Evolutionary conservation across 1,140 invertebrate genomes (phyloP).

Genomic region (Oncopodura yosiiana): DNA sequence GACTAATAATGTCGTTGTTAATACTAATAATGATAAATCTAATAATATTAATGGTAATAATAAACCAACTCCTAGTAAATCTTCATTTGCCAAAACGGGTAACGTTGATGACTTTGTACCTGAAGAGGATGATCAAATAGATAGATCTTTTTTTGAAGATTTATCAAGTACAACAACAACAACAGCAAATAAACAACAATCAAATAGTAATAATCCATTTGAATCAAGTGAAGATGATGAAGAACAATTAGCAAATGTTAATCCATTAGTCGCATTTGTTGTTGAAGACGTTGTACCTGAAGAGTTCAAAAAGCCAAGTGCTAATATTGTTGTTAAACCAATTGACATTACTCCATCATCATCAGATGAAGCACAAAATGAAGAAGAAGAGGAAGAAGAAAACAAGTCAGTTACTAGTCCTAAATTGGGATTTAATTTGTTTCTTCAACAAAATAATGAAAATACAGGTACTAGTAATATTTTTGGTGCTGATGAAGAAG

Average conservation of each 20-base stretch:
- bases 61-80: not conserved
- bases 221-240: constrained; percentile 50
- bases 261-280: constrained; percentile 76
- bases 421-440: constrained; percentile 51
- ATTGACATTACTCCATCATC: constrained; percentile 6
- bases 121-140: constrained; percentile 59
- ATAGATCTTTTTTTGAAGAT: constrained; percentile 74
- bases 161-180: constrained; percentile 41
- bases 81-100: constrained; percentile 37
- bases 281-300: constrained; percentile 76
- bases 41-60: not conserved
- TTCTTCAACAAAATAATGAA: constrained; percentile 44
- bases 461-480: too few relatives aligned
- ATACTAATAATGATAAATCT: not conserved
- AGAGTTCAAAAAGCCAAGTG: not conserved
- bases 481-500: too few relatives aligned
- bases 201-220: not conserved
- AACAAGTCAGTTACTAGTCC: constrained; percentile 41
- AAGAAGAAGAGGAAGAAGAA: not conserved
- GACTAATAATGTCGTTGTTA: constrained; percentile 25
- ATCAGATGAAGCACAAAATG: not conserved
- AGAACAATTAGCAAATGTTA: constrained; percentile 54
- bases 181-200: constrained; percentile 42
- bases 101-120: constrained; percentile 75
- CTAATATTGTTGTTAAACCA: too few relatives aligned